Evolutionary conservation across 2,113 vertebrate genomes (phyloP).

Genomic region (Eidolon helvum): DNA sequence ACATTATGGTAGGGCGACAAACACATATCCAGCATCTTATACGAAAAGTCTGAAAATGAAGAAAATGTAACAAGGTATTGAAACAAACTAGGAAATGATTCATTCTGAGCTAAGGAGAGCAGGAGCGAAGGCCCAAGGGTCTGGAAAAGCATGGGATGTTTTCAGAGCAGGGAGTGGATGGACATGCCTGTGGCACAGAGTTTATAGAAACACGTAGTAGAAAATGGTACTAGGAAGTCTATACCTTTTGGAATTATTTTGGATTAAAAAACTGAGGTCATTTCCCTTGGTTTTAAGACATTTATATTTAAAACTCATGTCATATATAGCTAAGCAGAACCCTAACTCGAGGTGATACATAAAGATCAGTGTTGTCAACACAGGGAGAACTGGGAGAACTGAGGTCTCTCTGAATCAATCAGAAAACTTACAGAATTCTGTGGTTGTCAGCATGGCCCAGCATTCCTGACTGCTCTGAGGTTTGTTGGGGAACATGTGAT

Average conservation of each 20-base stretch:
- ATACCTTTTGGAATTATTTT: background rate
- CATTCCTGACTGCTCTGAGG: background rate
- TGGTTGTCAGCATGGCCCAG: too few species aligned
- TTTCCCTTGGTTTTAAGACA: background rate
- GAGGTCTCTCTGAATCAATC: background rate
- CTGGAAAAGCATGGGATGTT: fast-evolving
- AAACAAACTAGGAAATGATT: fast-evolving
- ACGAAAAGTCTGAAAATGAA: background rate
- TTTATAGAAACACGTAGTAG: background rate
- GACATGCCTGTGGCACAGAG: background rate
- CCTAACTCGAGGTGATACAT: background rate
- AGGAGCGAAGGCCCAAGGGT: background rate
- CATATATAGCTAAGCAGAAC: background rate
- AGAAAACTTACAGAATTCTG: background rate
- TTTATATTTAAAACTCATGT: background rate
- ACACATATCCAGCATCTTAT: background rate
- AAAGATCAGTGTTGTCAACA: too few species aligned
- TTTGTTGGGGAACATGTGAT: background rate
- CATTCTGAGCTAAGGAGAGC: background rate
- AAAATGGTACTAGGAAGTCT: background rate
- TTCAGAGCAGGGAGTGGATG: background rate
- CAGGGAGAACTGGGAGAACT: background rate
- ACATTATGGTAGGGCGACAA: background rate
- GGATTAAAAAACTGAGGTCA: background rate
- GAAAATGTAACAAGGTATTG: background rate